These are phyloP conservation scores for Coptotermes formosanus DNA, from an alignment of 1,140 invertebrate genomes.

Conservation along the genomic window DNA sequence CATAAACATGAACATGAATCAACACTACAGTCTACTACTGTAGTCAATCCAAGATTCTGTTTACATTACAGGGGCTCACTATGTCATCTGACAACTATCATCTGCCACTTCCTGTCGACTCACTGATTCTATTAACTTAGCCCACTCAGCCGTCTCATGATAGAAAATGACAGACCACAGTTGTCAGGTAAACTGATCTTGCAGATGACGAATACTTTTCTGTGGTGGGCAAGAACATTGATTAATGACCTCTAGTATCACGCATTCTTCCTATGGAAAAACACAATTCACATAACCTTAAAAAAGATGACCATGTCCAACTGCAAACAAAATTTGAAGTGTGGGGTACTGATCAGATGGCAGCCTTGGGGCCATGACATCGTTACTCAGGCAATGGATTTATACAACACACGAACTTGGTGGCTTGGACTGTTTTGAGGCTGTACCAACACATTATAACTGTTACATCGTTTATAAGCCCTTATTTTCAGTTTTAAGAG, in stretches of 20 bases:
- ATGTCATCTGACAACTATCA: too few species aligned
- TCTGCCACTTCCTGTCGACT: too few species aligned
- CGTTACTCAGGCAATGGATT: background rate
- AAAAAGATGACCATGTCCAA: background rate
- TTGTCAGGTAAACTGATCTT: too few species aligned
- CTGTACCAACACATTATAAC: slow-evolving; percentile 29
- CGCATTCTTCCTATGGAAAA: background rate
- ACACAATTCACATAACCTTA: background rate
- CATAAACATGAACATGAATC: too few species aligned
- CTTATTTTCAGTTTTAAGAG: slow-evolving; percentile 22
- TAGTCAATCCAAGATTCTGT: background rate
- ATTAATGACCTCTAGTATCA: background rate
- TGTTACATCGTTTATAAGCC: slow-evolving; percentile 22
- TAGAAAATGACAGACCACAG: too few species aligned
- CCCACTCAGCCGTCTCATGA: too few species aligned
- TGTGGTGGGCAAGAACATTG: background rate
- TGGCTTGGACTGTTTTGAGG: background rate
- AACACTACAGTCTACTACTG: background rate
- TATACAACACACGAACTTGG: background rate
- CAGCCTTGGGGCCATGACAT: background rate
- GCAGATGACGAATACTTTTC: background rate
- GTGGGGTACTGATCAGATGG: too few species aligned
- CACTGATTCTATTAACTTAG: too few species aligned
- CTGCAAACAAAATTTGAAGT: background rate
- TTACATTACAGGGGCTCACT: too few species aligned